Conservation (phyloP, 2,113 vertebrate species). For the Brachyistius frenatus region DNA sequence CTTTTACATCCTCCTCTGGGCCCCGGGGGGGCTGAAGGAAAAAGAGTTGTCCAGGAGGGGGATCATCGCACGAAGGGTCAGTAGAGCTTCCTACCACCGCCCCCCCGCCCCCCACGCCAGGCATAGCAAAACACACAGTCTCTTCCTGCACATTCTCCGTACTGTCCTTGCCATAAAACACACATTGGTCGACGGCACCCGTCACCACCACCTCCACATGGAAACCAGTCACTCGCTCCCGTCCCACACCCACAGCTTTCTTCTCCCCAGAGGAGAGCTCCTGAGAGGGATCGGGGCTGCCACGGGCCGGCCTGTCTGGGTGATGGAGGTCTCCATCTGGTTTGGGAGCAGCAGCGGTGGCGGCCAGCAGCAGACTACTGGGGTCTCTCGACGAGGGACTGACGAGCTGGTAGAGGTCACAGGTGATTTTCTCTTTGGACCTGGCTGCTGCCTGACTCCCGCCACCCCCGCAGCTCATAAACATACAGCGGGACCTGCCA, state of each 20-base stretch:
- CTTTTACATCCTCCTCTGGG: slow-evolving; percentile 78
- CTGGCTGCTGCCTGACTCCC: slow-evolving; percentile 79
- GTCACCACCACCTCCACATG: slow-evolving; percentile 97
- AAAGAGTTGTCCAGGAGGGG: slow-evolving; percentile 92
- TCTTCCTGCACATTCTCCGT: slow-evolving; percentile 93
- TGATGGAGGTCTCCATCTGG: slow-evolving; percentile 78
- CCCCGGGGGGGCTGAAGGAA: slow-evolving; percentile 83
- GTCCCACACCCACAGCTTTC: slow-evolving; percentile 57
- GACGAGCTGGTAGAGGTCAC: slow-evolving; percentile 94
- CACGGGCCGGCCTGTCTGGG: slow-evolving; percentile 73
- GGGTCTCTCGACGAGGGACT: slow-evolving; percentile 89
- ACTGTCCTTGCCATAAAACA: slow-evolving; percentile 94
- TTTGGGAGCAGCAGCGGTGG: slow-evolving; percentile 80
- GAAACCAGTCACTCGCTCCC: slow-evolving; percentile 89
- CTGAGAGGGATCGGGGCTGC: slow-evolving; percentile 48
- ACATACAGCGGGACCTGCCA: slow-evolving; percentile 85
- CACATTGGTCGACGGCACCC: slow-evolving; percentile 93
- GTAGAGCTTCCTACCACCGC: slow-evolving; percentile 62
- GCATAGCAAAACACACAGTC: slow-evolving; percentile 88
- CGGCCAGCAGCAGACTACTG: slow-evolving; percentile 84
- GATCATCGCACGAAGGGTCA: slow-evolving; percentile 85
- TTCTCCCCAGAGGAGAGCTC: slow-evolving; percentile 79
- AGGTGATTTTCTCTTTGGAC: slow-evolving; percentile 96
- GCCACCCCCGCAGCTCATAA: slow-evolving; percentile 87
- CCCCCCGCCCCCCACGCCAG: slow-evolving; percentile 50